Evolutionary conservation across 2,113 vertebrate species (phyloP).

Genomic region (Xyrauchen texanus): DNA sequence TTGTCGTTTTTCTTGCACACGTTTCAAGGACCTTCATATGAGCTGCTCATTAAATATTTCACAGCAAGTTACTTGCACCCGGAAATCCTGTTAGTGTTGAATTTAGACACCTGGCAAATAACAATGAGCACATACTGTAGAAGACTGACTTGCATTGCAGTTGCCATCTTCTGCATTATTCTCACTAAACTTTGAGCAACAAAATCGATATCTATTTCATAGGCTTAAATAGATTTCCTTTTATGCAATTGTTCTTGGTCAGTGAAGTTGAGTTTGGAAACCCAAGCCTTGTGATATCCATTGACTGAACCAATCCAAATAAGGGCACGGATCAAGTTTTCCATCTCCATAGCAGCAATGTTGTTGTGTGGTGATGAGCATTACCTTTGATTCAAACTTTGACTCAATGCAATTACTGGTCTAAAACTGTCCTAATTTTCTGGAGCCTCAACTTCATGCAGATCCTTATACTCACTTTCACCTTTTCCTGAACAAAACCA

Average conservation of each 20-base stretch:
- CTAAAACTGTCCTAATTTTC: too few relatives aligned
- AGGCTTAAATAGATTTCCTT: constrained; percentile 26
- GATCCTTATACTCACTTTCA: not conserved
- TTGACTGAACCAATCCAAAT: constrained; percentile 57
- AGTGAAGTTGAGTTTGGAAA: constrained; percentile 55
- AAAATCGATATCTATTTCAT: not conserved
- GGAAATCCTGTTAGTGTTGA: not conserved
- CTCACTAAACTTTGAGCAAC: not conserved
- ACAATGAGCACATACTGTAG: not conserved
- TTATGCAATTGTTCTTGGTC: not conserved
- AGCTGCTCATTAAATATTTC: constrained; percentile 57
- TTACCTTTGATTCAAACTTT: not conserved
- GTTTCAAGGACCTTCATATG: constrained; percentile 9
- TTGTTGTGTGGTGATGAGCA: not conserved
- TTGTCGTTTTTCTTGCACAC: constrained; percentile 48
- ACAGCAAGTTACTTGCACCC: constrained; percentile 30
- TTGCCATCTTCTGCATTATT: not conserved
- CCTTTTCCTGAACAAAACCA: not conserved
- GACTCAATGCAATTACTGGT: not conserved
- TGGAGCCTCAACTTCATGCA: not conserved
- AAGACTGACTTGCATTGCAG: not conserved
- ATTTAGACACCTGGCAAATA: not conserved
- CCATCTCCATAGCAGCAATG: constrained; percentile 52
- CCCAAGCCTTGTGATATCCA: constrained; percentile 57
- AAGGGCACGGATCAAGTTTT: constrained; percentile 62